Evolutionary conservation across 1,140 invertebrate genomes (phyloP).

Genomic region (Onthophagus taurus): DNA sequence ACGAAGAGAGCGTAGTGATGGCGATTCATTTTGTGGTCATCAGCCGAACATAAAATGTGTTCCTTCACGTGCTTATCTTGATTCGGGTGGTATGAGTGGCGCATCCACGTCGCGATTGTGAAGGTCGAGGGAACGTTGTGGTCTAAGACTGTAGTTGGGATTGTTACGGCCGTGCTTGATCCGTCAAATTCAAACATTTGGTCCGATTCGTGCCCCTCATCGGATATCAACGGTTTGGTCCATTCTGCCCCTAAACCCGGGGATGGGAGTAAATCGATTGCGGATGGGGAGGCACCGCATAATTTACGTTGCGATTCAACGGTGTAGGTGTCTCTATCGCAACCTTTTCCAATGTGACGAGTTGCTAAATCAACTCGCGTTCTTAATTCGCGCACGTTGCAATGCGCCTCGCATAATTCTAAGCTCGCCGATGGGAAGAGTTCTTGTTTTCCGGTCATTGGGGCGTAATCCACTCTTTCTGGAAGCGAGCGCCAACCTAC

Average conservation of each 20-base stretch:
- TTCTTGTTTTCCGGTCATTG: slow-evolving; percentile 65
- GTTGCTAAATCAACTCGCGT: slow-evolving; percentile 56
- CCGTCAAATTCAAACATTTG: slow-evolving; percentile 94
- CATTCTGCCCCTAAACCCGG: slow-evolving; percentile 71
- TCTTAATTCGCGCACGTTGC: slow-evolving; percentile 53
- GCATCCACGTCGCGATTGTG: slow-evolving; percentile 87
- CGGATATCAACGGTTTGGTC: slow-evolving; percentile 78
- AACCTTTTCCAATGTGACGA: slow-evolving; percentile 77
- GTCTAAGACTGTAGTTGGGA: slow-evolving; percentile 63
- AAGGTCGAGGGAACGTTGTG: slow-evolving; percentile 72
- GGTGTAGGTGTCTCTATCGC: slow-evolving; percentile 86
- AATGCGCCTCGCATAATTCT: slow-evolving; percentile 80
- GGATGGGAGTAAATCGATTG: slow-evolving; percentile 78
- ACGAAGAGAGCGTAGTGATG: slow-evolving; percentile 97
- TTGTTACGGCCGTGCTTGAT: slow-evolving; percentile 71
- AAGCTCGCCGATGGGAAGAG: slow-evolving; percentile 79
- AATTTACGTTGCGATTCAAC: slow-evolving; percentile 81
- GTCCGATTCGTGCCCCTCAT: slow-evolving; percentile 82
- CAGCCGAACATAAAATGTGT: slow-evolving; percentile 89
- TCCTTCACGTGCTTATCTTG: slow-evolving; percentile 87
- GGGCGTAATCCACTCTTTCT: slow-evolving; percentile 84
- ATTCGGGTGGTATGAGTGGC: slow-evolving; percentile 58
- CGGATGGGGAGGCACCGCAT: slow-evolving; percentile 58
- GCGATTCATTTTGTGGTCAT: slow-evolving; percentile 97
- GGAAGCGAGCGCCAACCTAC: slow-evolving; percentile 63